These are phyloP conservation scores for Actinemys pallida DNA, from an alignment of 2,113 vertebrate species.

Conservation along the genomic window DNA sequence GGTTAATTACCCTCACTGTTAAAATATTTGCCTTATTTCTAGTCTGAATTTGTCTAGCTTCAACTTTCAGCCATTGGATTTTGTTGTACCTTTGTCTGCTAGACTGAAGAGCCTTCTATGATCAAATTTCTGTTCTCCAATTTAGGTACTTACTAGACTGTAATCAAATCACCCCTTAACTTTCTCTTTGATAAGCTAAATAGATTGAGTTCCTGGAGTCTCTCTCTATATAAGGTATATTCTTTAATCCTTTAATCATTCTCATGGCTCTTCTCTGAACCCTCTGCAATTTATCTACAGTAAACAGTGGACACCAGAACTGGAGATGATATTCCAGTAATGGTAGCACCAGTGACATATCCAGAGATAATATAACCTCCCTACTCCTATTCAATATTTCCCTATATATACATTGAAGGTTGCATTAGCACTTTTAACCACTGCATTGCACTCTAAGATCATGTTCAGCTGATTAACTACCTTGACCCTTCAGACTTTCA, in stretches of 20 bases:
- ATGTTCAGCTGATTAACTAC: not conserved
- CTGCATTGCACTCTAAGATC: not conserved
- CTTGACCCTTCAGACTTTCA: not conserved
- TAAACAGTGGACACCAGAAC: not conserved
- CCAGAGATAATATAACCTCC: not conserved
- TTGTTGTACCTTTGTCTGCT: not conserved
- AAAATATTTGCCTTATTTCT: not conserved
- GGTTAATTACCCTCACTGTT: slow-evolving; percentile 11
- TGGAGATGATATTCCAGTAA: not conserved
- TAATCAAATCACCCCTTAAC: slow-evolving; percentile 1
- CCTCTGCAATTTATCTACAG: not conserved
- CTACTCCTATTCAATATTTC: not conserved
- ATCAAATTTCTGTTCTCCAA: not conserved
- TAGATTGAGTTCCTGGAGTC: not conserved
- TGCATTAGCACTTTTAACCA: not conserved
- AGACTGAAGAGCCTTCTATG: not conserved
- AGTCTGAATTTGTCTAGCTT: not conserved
- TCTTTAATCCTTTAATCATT: not conserved
- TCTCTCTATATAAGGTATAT: not conserved
- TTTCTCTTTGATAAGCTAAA: slow-evolving; percentile 11
- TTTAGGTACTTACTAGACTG: not conserved
- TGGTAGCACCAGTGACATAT: not conserved
- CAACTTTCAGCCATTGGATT: not conserved
- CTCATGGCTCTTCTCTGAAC: slow-evolving; percentile 4
- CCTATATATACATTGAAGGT: not conserved